phyloP scores from a whole-genome alignment of 1,140 invertebrate species.

The Maconellicoccus hirsutus region DNA sequence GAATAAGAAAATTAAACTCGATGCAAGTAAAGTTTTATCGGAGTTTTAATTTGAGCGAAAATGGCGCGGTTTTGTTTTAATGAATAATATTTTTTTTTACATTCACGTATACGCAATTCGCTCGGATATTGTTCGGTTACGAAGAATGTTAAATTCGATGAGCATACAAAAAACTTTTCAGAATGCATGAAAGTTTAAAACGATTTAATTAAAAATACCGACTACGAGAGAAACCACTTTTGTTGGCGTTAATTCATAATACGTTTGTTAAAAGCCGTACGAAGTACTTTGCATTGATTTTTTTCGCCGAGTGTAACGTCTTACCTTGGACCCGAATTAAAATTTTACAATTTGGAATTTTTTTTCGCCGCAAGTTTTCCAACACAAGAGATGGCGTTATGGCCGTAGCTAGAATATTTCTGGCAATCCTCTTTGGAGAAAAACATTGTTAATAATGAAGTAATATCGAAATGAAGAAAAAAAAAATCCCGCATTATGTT shows the following conservation, averaged over 20 bases:
- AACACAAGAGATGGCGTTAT: no score
- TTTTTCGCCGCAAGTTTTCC: no score
- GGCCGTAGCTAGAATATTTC: no score
- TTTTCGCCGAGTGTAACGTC: no score
- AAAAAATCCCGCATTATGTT: background rate
- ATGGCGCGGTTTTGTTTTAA: background rate
- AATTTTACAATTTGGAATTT: no score
- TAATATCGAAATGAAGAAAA: background rate
- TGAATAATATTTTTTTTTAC: background rate
- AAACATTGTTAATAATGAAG: no score
- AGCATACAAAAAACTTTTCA: background rate
- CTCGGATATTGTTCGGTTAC: background rate
- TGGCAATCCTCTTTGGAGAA: no score
- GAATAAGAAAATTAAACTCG: background rate
- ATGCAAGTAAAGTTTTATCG: background rate
- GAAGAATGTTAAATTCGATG: background rate
- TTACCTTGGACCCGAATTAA: no score
- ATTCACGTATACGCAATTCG: background rate
- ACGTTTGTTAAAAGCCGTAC: no score
- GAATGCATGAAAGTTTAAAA: background rate
- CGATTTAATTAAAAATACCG: constrained; percentile 5
- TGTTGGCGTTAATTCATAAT: no score
- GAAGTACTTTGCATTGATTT: no score
- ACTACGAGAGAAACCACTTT: no score
- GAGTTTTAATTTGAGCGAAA: background rate